Evolutionary conservation across 2,888 invertebrate species (phyloP).

Genomic region (Drosophila acutilabella): DNA sequence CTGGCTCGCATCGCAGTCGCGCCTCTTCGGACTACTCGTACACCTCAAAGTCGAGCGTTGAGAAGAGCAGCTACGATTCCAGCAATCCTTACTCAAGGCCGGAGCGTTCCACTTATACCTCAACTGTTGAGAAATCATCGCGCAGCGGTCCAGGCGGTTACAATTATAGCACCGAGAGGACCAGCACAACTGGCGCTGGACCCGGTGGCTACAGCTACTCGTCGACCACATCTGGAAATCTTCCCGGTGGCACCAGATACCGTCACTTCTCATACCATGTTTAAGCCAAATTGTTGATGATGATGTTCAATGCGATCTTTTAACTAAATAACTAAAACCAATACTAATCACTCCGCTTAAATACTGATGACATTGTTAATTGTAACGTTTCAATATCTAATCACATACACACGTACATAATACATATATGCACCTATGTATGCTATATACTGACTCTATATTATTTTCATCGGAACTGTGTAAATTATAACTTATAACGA

Average conservation of each 20-base stretch:
- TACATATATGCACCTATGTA: slow-evolving; percentile 24
- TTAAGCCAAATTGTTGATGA: slow-evolving; percentile 85
- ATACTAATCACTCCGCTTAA: slow-evolving; percentile 50
- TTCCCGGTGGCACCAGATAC: slow-evolving; percentile 93
- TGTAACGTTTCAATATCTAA: slow-evolving; percentile 50
- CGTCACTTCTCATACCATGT: slow-evolving; percentile 95
- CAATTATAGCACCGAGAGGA: slow-evolving; percentile 91
- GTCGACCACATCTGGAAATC: slow-evolving; percentile 91
- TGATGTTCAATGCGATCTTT: slow-evolving; percentile 26
- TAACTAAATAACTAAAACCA: slow-evolving; percentile 13
- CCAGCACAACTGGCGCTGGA: slow-evolving; percentile 89
- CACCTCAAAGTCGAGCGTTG: slow-evolving; percentile 89
- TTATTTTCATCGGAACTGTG: slow-evolving; percentile 50
- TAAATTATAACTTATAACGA: slow-evolving; percentile 49
- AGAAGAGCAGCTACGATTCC: slow-evolving; percentile 86
- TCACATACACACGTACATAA: slow-evolving; percentile 25
- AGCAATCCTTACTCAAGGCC: slow-evolving; percentile 88
- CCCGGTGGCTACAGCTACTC: slow-evolving; percentile 95
- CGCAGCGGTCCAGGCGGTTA: slow-evolving; percentile 91
- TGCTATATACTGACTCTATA: neutral
- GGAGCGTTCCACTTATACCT: slow-evolving; percentile 89
- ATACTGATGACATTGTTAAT: slow-evolving; percentile 39
- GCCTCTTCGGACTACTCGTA: slow-evolving; percentile 94
- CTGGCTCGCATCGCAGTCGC: slow-evolving; percentile 87
- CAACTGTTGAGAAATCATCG: slow-evolving; percentile 89